Percentiles rank a stretch among this genome's conserved stretches.
Evolutionary conservation across 2,888 invertebrate species (phyloP).

Genomic region (Abscondita cerata): DNA sequence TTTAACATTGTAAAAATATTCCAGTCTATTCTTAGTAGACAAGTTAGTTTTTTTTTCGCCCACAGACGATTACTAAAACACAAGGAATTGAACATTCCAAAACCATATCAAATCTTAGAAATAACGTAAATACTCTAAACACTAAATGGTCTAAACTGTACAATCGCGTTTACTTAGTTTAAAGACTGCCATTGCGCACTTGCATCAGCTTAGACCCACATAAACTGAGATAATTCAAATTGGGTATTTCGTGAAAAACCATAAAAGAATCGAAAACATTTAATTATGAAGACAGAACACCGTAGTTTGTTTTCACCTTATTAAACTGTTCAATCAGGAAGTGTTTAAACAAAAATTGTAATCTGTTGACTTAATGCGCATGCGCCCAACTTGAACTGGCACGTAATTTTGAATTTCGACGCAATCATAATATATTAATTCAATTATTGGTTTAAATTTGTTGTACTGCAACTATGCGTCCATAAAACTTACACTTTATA

Average conservation of each 20-base stretch:
- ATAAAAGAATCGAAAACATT: too few relatives aligned
- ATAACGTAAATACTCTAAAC: conserved; percentile 16
- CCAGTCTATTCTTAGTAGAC: conserved; percentile 48
- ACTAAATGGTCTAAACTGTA: conserved; percentile 12
- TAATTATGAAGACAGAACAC: too few relatives aligned
- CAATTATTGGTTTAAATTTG: conserved; percentile 56
- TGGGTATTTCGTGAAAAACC: too few relatives aligned
- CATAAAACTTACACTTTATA: too few relatives aligned
- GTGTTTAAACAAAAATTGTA: too few relatives aligned
- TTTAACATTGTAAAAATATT: conserved; percentile 47
- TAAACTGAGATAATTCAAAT: neutral
- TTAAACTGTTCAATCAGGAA: too few relatives aligned
- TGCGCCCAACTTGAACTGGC: neutral
- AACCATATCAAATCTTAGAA: conserved; percentile 12
- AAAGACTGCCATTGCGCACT: conserved; percentile 1
- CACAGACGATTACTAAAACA: conserved; percentile 32
- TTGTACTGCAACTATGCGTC: too few relatives aligned
- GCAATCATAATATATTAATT: neutral
- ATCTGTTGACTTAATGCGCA: too few relatives aligned
- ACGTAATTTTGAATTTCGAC: conserved; percentile 47
- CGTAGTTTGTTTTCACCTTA: too few relatives aligned
- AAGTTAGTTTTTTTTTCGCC: conserved; percentile 5
- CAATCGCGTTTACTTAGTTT: neutral
- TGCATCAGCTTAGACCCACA: conserved; percentile 18
- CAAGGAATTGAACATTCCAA: conserved; percentile 19